A percentile compares a stretch with the other conserved stretches of the same genome.
phyloP scores from a whole-genome alignment of 2,113 vertebrate species.

The Thermophis baileyi region DNA sequence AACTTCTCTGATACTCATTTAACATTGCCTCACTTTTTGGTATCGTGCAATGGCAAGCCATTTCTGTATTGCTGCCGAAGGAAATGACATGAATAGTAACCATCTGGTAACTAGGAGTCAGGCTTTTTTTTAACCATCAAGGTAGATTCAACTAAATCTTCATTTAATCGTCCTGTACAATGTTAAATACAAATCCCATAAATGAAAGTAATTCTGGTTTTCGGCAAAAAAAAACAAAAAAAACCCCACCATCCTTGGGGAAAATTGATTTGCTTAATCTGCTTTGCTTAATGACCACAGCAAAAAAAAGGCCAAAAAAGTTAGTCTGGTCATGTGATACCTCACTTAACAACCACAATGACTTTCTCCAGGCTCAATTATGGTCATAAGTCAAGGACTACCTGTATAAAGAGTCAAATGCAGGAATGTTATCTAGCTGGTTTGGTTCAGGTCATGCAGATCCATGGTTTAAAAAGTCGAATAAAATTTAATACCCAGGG shows the following conservation, averaged over 20 bases:
- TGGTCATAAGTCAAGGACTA: too few relatives aligned
- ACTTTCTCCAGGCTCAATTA: too few relatives aligned
- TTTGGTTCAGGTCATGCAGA: not conserved
- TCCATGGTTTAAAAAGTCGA: not conserved
- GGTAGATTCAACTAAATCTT: not conserved
- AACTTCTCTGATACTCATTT: not conserved
- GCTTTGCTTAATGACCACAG: too few relatives aligned
- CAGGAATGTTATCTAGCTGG: not conserved
- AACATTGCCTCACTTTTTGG: not conserved
- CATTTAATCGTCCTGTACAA: not conserved
- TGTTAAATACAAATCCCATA: not conserved
- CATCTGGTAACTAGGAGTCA: not conserved
- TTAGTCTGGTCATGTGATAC: too few relatives aligned
- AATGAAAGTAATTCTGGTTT: not conserved
- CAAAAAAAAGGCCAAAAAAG: too few relatives aligned
- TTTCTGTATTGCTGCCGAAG: not conserved
- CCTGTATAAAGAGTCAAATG: not conserved
- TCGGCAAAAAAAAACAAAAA: too few relatives aligned
- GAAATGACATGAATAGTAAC: not conserved
- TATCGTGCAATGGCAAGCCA: not conserved
- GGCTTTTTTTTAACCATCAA: too few relatives aligned
- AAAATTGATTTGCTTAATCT: too few relatives aligned
- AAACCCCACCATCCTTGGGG: too few relatives aligned
- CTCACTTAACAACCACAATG: too few relatives aligned
- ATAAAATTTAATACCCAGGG: not conserved